Evolutionary conservation across 2,888 invertebrate species (phyloP), one percentile per base, ranked within the genome.

Genomic region (Cataglyphis rosenhaueri): DNA sequence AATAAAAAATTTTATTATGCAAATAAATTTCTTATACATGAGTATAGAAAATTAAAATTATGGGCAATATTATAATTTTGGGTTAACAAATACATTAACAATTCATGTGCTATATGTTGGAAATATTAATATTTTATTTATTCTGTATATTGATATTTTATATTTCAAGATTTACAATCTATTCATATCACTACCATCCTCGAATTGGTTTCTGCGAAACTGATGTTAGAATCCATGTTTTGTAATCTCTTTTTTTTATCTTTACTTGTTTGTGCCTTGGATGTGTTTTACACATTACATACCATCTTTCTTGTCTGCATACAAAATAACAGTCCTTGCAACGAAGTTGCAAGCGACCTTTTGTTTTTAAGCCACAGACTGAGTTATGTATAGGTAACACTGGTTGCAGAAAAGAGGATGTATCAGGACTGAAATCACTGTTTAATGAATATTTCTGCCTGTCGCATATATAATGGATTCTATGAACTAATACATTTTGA

Each of bases 201-300:
- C 96, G 93, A 65, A 93, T 84, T 91, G 95, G 95, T 0, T 96
- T 96, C 93, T 97, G 97, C 29, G 96, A 97, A 4, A 97, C 97
- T 93, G 97, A 97, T 0, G 97, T 96, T 82, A 98, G 92, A 82
- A 97, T 96, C 96, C 97, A 97, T 25, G 96, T 97, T 89, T 97
- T 97, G 86, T 96, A 96, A 15, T 96, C 96, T 87, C 96, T 96
- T 82, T 96, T 96, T 82, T 96, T 95, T 95, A 97, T 96, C 21
- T 96, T 95, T 96, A 97, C 97, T 94, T 98, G 98, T 92, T 98
- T 98, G 92, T 98, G 98, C 55, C 98, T 96, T 32, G 97, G 97
- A 92, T 96, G 96, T 41, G 96, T 96, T 79, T 96, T 96, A 90
- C 98, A 98, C 87, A 97, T 96, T 61, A 97, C 96, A 93, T 96